Percentiles rank a stretch among this genome's conserved stretches.
These are phyloP conservation scores for Sebastes paucispinis DNA, from an alignment of 2,797 vertebrate species.

Conservation along the genomic window DNA sequence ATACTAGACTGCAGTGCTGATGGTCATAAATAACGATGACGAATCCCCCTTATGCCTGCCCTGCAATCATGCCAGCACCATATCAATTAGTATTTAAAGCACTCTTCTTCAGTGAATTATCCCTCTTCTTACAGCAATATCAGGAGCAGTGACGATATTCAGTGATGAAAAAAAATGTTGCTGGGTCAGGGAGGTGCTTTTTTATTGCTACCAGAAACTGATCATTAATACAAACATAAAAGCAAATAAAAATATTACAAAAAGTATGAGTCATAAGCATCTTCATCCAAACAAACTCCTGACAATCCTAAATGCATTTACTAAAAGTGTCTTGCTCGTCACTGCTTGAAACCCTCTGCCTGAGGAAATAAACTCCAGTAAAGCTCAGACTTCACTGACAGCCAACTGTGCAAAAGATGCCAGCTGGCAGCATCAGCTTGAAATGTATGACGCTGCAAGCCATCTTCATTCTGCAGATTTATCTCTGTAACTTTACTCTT, in stretches of 20 bases:
- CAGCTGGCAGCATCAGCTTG: conserved; percentile 40
- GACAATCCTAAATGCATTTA: background rate
- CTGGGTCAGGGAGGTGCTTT: background rate
- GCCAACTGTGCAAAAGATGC: conserved; percentile 3
- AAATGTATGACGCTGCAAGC: background rate
- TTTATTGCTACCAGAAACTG: background rate
- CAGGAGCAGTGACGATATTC: background rate
- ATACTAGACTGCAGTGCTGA: conserved; percentile 26
- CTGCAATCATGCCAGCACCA: conserved; percentile 41
- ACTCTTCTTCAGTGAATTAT: background rate
- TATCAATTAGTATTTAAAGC: conserved; percentile 1
- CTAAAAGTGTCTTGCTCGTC: background rate
- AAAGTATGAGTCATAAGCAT: background rate
- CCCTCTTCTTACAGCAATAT: background rate
- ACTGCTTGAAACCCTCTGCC: background rate
- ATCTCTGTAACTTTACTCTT: background rate
- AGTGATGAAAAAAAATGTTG: background rate
- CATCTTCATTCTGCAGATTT: conserved; percentile 14
- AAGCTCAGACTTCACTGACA: background rate
- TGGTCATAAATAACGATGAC: background rate
- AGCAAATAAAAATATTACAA: background rate
- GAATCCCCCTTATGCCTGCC: background rate
- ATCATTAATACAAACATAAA: background rate
- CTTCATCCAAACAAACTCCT: background rate
- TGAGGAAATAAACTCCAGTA: background rate